Evolutionary conservation across 2,797 vertebrate species (phyloP), one percentile per base, ranked within the genome.

Genomic region (Alca torda): DNA sequence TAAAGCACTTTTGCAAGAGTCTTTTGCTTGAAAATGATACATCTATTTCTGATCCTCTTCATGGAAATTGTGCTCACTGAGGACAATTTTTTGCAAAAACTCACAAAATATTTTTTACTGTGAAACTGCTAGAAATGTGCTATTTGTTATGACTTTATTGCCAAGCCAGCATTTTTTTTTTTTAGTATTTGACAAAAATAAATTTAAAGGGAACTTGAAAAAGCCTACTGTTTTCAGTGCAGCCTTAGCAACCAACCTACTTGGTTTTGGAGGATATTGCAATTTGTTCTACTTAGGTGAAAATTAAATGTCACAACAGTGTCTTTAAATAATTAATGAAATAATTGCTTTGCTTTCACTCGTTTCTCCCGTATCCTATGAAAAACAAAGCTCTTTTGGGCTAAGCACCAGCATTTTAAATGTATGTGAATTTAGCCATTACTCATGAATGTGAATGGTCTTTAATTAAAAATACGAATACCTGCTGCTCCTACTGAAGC

Each of bases 291-390:
- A 84, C 87, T 94, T 88, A 86, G 4, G 48, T 95, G 91, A 93
- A 97, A 97, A 97, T 54, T 92, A 88, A 84, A 85, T 86, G 82
- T 77, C 75, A 39, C 9, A 78, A 56, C 24, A 35, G 69, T 53
- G 60, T 89, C 25, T 97, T 97, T 96, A 87, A 95, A 87, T 91
- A 96, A 93, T 91, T 86, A 89, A 67, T 73, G 65, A 93, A 87
- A 88, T 60, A 86, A 70, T 23, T 78, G 31, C 57, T 84, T 74
- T 89, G 15, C 51, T 90, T 97, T 84, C 84, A 73, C 78, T 86
- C 43, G 45, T 91, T 89, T 76, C 28, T 13, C 35, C 20, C 13
- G 35, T 37, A 72, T 26, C 25, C 25, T 57, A 15, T 59, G 68
- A 81, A 82, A 87, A 77, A 48, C 4, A 57, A 39, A 76, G 10